Evolutionary conservation across 1,140 invertebrate species (phyloP), one percentile per base, ranked within the genome.

Genomic region (Maconellicoccus hirsutus): DNA sequence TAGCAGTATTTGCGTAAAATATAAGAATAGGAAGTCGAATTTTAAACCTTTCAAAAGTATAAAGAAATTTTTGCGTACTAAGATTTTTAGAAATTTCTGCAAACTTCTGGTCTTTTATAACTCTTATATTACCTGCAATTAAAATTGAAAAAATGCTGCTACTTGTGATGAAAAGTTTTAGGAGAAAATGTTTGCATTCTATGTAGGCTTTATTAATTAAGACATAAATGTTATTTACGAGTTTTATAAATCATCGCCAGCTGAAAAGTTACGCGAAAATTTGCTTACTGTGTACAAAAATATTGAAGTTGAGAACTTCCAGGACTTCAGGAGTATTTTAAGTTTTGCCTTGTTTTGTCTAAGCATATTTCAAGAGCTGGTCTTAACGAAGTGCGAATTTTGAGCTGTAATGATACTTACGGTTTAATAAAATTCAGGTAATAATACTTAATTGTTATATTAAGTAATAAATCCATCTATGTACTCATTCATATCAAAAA

Each of bases 191-290:
- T 52, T 52, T 52, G 42, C 42, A 52, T 52, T 52, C n/a, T 16
- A 52, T 52, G 42, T 52, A 52, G 42, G 42, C 42, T 52, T 52
- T 52, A 52, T 52, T 52, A 52, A 52, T 52, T 52, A 52, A 52
- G 42, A 52, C 42, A 52, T 52, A 52, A 52, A 52, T 52, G 42
- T 52, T 52, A 52, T 52, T 52, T 52, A 52, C 42, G 42, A 19
- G n/a, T 52, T 52, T 52, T 52, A 52, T 52, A 52, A 52, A 52
- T 52, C 42, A 52, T 52, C 42, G n/a, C 42, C 42, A 52, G 42
- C 42, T 52, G 42, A 52, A 52, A 52, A 52, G 42, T 52, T 52
- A 52, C 42, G 42, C 42, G 42, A 52, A 52, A 52, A 52, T 52
- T 52, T 52, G 42, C 42, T 52, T 52, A 52, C 42, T 52, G 42